Percentiles rank a stretch among this genome's conserved stretches.
These are phyloP conservation scores for Mycogona germanica DNA, from an alignment of 2,888 invertebrate species.

Conservation along the genomic window DNA sequence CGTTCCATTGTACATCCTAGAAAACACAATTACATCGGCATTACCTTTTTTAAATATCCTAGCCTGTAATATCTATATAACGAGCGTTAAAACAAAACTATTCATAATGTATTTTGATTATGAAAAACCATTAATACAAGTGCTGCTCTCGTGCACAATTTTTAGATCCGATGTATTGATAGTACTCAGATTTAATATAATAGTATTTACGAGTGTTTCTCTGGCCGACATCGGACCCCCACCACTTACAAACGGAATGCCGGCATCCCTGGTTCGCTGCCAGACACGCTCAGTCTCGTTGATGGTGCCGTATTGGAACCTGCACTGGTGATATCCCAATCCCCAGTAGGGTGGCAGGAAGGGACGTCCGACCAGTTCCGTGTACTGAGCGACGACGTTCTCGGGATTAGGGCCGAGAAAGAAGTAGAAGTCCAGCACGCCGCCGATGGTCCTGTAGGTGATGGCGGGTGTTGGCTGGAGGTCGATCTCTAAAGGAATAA, in stretches of 20 bases:
- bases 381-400: slow-evolving; percentile 31
- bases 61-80: too few relatives aligned
- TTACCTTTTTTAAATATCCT: too few relatives aligned
- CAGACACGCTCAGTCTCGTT: slow-evolving; percentile 25
- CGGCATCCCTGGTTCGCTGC: slow-evolving; percentile 26
- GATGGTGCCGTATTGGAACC: slow-evolving; percentile 27
- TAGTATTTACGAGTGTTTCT: too few relatives aligned
- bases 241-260: slow-evolving; percentile 29
- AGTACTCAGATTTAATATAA: too few relatives aligned
- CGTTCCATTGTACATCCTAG: slow-evolving; percentile 30
- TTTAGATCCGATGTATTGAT: too few relatives aligned
- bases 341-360: slow-evolving; percentile 39
- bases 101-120: too few relatives aligned
- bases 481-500: slow-evolving; percentile 48
- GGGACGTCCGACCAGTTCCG: slow-evolving; percentile 33
- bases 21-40: slow-evolving; percentile 5
- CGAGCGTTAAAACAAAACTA: too few relatives aligned
- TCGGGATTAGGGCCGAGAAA: slow-evolving; percentile 34
- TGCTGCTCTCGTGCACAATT: too few relatives aligned
- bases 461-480: slow-evolving; percentile 67
- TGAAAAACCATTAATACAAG: too few relatives aligned
- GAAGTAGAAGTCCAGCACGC: slow-evolving; percentile 33
- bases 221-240: too few relatives aligned
- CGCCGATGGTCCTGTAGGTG: slow-evolving; percentile 55
- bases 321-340: slow-evolving; percentile 38